Conservation (phyloP, 2,797 vertebrate genomes). For the Cynopterus sphinx region DNA sequence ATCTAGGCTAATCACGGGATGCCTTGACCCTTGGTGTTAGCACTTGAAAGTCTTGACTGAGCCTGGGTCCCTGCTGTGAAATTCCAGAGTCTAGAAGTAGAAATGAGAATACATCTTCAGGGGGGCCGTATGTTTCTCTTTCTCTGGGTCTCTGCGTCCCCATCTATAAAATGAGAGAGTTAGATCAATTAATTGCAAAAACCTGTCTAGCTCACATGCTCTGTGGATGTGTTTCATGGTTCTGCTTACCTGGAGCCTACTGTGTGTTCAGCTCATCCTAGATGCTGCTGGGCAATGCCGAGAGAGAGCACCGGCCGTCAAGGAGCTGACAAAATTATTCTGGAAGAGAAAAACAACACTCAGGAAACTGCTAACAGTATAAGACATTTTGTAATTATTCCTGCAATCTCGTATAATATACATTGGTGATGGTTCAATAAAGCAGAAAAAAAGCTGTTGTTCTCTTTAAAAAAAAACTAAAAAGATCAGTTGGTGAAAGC, state of each 20-base stretch:
- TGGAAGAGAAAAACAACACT: neutral
- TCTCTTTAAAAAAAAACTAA: neutral
- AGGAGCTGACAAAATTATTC: neutral
- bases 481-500: neutral
- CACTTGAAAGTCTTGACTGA: neutral
- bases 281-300: neutral
- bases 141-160: neutral
- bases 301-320: neutral
- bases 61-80: neutral
- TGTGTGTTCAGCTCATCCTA: neutral
- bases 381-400: neutral
- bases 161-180: neutral
- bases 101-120: neutral
- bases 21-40: neutral
- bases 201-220: neutral
- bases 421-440: slow-evolving; percentile 41
- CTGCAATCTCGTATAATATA: slow-evolving; percentile 13
- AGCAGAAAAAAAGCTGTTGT: neutral
- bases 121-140: neutral
- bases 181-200: neutral
- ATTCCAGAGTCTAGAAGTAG: neutral
- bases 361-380: neutral
- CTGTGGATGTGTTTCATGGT: neutral
- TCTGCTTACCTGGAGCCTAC: neutral
- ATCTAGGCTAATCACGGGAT: neutral